Percentiles rank a stretch among this genome's conserved stretches.
Conservation (phyloP, 1,140 invertebrate genomes). For the Orius insidiosus region DNA sequence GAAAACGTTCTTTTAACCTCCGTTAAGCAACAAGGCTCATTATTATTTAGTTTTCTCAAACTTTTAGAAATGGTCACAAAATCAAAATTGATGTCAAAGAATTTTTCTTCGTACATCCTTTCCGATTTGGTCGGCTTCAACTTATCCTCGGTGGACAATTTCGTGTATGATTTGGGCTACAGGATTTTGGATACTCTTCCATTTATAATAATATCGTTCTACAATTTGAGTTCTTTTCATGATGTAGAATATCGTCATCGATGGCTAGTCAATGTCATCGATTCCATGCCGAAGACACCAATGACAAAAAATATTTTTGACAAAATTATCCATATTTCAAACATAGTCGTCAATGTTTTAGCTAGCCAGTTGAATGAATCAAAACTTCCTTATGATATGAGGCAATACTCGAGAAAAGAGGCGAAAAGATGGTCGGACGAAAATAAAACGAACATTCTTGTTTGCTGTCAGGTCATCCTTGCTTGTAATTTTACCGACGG, state of each 20-base stretch:
- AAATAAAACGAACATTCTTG: conserved; percentile 15
- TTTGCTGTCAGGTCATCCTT: conserved; percentile 14
- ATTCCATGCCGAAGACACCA: background rate
- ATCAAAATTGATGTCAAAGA: conserved; percentile 2
- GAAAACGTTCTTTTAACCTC: conserved; percentile 23
- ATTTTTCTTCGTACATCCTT: conserved; percentile 4
- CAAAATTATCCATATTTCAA: background rate
- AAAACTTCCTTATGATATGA: conserved; percentile 15
- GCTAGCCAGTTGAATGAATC: background rate
- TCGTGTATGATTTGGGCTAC: background rate
- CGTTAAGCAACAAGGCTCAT: conserved; percentile 25
- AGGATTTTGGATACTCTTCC: conserved; percentile 9
- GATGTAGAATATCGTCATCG: conserved; percentile 8
- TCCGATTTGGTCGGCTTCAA: background rate
- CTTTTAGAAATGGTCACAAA: background rate
- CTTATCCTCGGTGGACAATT: background rate
- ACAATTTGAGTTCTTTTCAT: conserved; percentile 5
- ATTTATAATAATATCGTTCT: conserved; percentile 13
- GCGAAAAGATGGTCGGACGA: conserved; percentile 4
- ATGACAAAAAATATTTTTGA: conserved; percentile 4
- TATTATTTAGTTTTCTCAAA: background rate
- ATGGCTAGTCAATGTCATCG: conserved; percentile 5
- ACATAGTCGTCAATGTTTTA: background rate
- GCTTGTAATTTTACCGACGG: background rate
- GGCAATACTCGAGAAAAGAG: conserved; percentile 5